phyloP scores from a whole-genome alignment of 2,888 invertebrate genomes.

The Melanostoma scalare region DNA sequence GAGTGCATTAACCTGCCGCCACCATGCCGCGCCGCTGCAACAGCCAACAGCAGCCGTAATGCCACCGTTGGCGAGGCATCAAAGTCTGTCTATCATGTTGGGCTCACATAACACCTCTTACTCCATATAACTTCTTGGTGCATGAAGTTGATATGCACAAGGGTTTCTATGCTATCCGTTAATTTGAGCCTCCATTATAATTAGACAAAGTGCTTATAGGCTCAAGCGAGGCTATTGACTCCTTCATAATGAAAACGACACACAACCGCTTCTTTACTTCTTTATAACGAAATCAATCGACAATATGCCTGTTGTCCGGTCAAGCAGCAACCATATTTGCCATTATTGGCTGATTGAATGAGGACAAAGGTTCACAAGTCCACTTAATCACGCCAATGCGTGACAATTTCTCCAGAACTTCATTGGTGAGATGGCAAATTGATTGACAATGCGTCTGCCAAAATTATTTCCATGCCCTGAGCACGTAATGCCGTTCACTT shows the following conservation, averaged over 20 bases:
- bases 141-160: conserved; percentile 35
- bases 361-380: conserved; percentile 61
- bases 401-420: conserved; percentile 65
- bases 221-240: conserved; percentile 40
- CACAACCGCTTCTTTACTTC: neutral
- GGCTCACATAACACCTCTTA: conserved; percentile 3
- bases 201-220: conserved; percentile 47
- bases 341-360: conserved; percentile 65
- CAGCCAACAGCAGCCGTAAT: neutral
- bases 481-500: conserved; percentile 48
- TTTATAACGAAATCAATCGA: conserved; percentile 9
- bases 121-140: neutral
- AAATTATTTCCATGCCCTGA: conserved; percentile 56
- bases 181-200: conserved; percentile 59
- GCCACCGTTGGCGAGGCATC: neutral
- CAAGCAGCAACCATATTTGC: conserved; percentile 45
- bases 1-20: neutral
- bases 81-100: conserved; percentile 9
- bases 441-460: conserved; percentile 69
- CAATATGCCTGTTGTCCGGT: conserved; percentile 15
- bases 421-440: conserved; percentile 59
- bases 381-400: conserved; percentile 46
- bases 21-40: neutral
- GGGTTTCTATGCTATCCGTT: conserved; percentile 42
- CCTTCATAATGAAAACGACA: neutral